These are phyloP conservation scores for Coronaproctus castanopsis DNA, from an alignment of 2,888 invertebrate species.

Conservation along the genomic window DNA sequence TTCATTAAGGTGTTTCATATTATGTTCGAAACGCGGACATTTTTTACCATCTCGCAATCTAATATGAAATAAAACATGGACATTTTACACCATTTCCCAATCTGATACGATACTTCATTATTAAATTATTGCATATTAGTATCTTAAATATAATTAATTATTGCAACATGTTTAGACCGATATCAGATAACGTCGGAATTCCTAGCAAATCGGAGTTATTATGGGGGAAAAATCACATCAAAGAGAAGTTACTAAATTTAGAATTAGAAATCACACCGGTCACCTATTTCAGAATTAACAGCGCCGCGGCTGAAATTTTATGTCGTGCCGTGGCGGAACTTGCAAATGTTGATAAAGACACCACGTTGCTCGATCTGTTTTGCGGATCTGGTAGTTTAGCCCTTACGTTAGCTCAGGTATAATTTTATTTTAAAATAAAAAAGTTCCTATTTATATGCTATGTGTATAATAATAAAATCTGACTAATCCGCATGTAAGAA, in stretches of 20 bases:
- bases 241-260: slow-evolving; percentile 17
- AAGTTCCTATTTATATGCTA: too few relatives aligned
- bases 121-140: too few relatives aligned
- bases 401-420: slow-evolving; percentile 27
- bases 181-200: slow-evolving; percentile 14
- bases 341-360: slow-evolving; percentile 25
- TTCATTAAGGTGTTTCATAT: too few relatives aligned
- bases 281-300: slow-evolving; percentile 28
- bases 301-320: slow-evolving; percentile 26
- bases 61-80: too few relatives aligned
- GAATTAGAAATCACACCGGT: slow-evolving; percentile 18
- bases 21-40: too few relatives aligned
- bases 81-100: too few relatives aligned
- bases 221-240: slow-evolving; percentile 18
- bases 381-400: slow-evolving; percentile 41
- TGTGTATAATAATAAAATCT: too few relatives aligned
- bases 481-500: too few relatives aligned
- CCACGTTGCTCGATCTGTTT: slow-evolving; percentile 37
- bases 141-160: too few relatives aligned
- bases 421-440: neutral
- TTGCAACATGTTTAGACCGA: slow-evolving; percentile 12
- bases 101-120: too few relatives aligned
- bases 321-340: slow-evolving; percentile 32
- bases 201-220: slow-evolving; percentile 16
- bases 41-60: too few relatives aligned